Base-by-base conservation (phyloP, 1,140 invertebrate species). In the Zaprionus capensis region DNA sequence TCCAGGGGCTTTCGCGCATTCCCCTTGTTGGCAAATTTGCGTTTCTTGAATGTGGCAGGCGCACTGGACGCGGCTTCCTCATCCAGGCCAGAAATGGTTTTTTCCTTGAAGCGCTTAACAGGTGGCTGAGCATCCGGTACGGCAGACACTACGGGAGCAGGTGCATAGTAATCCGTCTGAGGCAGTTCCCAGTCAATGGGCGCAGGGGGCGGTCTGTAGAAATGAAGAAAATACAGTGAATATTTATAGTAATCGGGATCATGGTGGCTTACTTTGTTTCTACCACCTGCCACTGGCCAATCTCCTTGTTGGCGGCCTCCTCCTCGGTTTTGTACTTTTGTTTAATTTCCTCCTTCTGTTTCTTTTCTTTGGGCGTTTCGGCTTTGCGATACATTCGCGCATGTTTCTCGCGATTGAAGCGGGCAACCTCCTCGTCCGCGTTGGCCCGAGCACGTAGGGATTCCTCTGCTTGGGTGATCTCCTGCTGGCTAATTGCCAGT, bases 271-370 rank as follows among this genome's bases (percentile, higher is more conserved):
- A 95, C 95, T 88, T 93, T 62, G 91, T 87, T 80, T 94, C 92
- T 20, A 96, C 94, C 6, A 94, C 93, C 78, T 94, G 93, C 96
- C 96, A 96, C 41, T 93, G 90, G 9, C 96, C 96, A 83, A 96
- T 96, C 20, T 95, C 95, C 78, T 95, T 93, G 4, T 93, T 93
- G 81, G 93, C 94, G 70, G 92, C 93, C 77, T 93, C 93, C 78
- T 77, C 94, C 93, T 76, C 93, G 57, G 80, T 93, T 77, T 88
- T 94, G 77, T 77, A 95, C 62, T 49, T 65, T 14, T 88, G 88
- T 12, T 80, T 76, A 63, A 91, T 92, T 91, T 93, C 94, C 84
- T 90, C 94, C 73, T 92, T 93, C 78, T 92, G 91, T 71, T 91
- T 94, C 56, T 83, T 80, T 41, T 92, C 82, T 44, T 91, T 82